These are phyloP conservation scores for Arothron firmamentum DNA, from an alignment of 2,113 vertebrate species.

Conservation along the genomic window DNA sequence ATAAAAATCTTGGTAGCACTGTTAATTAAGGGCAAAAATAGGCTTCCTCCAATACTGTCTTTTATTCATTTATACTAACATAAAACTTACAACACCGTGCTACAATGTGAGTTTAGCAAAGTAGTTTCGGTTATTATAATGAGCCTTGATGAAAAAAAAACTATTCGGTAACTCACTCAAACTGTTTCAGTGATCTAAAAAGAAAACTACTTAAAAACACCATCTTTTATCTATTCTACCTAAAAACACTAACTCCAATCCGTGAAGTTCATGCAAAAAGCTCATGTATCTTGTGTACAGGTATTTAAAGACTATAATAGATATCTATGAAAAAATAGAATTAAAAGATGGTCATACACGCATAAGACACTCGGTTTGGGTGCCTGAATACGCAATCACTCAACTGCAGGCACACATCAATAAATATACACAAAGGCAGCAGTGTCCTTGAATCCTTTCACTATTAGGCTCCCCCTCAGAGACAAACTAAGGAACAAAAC, in stretches of 20 bases:
- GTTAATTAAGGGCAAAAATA: too few relatives aligned
- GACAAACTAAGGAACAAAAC: slow-evolving; percentile 17
- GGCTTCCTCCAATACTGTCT: too few relatives aligned
- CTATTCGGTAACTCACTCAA: background rate
- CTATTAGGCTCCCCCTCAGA: background rate
- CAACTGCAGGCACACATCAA: background rate
- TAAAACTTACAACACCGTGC: too few relatives aligned
- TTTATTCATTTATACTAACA: too few relatives aligned
- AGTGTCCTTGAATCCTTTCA: slow-evolving; percentile 4
- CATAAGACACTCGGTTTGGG: too few relatives aligned
- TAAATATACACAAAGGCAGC: background rate
- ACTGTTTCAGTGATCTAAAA: background rate
- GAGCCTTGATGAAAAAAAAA: background rate
- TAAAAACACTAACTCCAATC: background rate
- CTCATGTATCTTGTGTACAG: too few relatives aligned
- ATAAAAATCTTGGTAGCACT: too few relatives aligned
- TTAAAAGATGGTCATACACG: background rate
- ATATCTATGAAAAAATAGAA: background rate
- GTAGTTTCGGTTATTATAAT: too few relatives aligned
- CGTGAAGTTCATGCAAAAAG: background rate
- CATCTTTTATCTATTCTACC: background rate
- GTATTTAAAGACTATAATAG: too few relatives aligned
- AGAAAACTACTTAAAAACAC: background rate
- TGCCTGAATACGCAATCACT: background rate
- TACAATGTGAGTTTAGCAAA: too few relatives aligned